Base-by-base conservation (phyloP, 2,888 invertebrate species). In the Ornithoptera priamus region DNA sequence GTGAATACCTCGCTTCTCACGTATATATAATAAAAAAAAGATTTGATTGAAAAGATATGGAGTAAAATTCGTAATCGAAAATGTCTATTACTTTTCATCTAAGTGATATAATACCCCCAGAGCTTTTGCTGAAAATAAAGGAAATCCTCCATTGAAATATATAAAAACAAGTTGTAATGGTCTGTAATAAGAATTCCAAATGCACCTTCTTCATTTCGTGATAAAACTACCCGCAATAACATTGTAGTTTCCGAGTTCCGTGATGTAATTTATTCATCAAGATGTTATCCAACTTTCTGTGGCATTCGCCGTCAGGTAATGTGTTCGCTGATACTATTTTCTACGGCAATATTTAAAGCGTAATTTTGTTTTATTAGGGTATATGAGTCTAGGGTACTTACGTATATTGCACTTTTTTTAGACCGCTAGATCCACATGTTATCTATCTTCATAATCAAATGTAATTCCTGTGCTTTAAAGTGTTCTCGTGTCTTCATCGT, bases 221-320 rank as follows among this genome's bases (percentile, higher is more conserved):
- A 67, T 64, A 60, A 70, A 67, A 60, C 56, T 42, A 67, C 56
- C 60, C 67, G 60, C 67, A 64, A 63, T 64, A 70, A 64, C 67
- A 60, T 67, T 70, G 67, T 76, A 78, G 75, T 78, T 80, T 74
- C 77, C 75, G 81, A 80, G 81, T 82, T 82, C 80, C 81, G 78
- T 73, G 74, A 81, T 80, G 79, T 84, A 86, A 87, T 87, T 84
- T 86, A 87, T 87, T 83, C 85, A 83, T 81, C 80, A 81, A 79
- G 82, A 85, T 83, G 75, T 75, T 84, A 84, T 85, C 85, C 78
- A 73, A 72, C 75, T 73, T 39, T 74, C 69, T 76, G 78, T 77
- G 78, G 77, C 76, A 74, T 74, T 71, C 64, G 53, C 57, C 56
- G 68, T 22, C 50, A 60, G 46, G 77, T 78, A 77, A 77, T 79